phyloP scores from a whole-genome alignment of 2,888 invertebrate genomes.

The Lepidochitona cinerea region DNA sequence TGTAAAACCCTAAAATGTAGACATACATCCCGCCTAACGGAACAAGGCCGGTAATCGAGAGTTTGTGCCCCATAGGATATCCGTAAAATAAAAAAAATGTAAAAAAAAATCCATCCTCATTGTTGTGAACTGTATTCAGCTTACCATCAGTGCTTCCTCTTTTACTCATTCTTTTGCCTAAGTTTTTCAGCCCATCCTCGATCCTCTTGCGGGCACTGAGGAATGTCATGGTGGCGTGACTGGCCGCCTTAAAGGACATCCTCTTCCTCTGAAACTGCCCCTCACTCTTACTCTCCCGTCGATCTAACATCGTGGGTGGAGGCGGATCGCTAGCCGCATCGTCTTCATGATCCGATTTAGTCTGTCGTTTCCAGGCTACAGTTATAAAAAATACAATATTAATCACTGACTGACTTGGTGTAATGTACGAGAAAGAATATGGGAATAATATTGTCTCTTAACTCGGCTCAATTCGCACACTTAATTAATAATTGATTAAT shows the following conservation, averaged over 20 bases:
- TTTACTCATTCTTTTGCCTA: conserved; percentile 80
- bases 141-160: conserved; percentile 84
- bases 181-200: conserved; percentile 84
- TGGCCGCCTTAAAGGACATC: conserved; percentile 70
- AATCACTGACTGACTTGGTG: too few relatives aligned
- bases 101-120: too few relatives aligned
- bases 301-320: conserved; percentile 33
- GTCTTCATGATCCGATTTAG: conserved; percentile 71
- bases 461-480: too few relatives aligned
- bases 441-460: too few relatives aligned
- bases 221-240: conserved; percentile 71
- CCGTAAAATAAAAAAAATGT: too few relatives aligned
- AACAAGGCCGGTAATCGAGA: background rate
- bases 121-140: too few relatives aligned
- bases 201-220: conserved; percentile 80
- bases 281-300: conserved; percentile 58
- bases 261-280: conserved; percentile 48
- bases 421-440: too few relatives aligned
- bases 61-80: background rate
- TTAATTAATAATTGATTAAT: too few relatives aligned
- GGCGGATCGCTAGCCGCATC: conserved; percentile 63
- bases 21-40: too few relatives aligned
- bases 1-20: too few relatives aligned
- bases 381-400: too few relatives aligned
- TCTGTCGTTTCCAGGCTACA: conserved; percentile 62